phyloP scores from a whole-genome alignment of 2,113 vertebrate genomes.

The Tympanuchus pallidicinctus region DNA sequence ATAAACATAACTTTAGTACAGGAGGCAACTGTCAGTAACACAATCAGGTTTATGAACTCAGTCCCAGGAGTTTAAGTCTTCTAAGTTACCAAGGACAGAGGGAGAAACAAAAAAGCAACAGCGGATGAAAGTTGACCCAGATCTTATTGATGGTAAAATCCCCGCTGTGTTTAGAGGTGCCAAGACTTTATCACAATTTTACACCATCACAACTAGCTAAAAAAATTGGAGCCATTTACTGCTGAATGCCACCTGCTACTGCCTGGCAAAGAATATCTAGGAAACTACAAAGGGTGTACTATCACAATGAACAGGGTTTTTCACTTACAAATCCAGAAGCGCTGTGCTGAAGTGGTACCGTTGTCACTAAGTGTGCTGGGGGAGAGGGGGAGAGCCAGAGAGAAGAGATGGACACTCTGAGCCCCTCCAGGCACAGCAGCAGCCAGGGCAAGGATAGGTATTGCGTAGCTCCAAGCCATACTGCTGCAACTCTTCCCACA shows the following conservation, averaged over 20 bases:
- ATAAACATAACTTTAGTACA: not conserved
- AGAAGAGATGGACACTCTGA: fast-evolving
- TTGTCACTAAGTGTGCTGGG: not conserved
- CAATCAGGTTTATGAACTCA: not conserved
- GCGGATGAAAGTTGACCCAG: not conserved
- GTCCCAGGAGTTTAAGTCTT: not conserved
- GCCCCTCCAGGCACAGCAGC: not conserved
- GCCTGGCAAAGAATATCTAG: not conserved
- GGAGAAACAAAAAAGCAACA: not conserved
- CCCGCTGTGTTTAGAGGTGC: not conserved
- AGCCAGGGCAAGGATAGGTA: not conserved
- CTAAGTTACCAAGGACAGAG: not conserved
- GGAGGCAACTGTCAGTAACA: not conserved
- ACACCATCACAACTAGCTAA: not conserved
- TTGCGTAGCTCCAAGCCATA: not conserved
- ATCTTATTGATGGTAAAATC: not conserved
- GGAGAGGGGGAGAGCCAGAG: not conserved
- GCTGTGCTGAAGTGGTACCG: fast-evolving
- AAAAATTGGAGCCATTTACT: slow-evolving; percentile 15
- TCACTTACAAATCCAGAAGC: not conserved
- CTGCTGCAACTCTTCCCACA: not conserved
- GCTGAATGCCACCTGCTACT: slow-evolving; percentile 12
- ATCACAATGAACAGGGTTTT: fast-evolving
- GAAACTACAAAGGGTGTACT: not conserved
- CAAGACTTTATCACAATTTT: not conserved